phyloP scores from a whole-genome alignment of 2,797 vertebrate genomes.

The Pipistrellus pipistrellus region DNA sequence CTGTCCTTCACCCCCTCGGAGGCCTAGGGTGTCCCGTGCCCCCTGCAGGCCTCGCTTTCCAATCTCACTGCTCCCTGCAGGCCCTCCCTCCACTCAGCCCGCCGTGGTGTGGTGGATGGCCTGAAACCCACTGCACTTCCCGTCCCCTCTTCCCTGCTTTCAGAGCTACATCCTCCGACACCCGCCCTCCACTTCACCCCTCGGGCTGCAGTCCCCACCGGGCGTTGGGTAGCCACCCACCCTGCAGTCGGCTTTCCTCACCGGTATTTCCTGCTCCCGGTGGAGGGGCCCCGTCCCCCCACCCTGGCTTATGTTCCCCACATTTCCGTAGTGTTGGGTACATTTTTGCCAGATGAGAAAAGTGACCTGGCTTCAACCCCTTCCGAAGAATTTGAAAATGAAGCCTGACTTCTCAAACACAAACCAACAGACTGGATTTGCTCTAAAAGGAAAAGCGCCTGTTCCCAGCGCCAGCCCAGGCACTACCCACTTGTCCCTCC shows the following conservation, averaged over 20 bases:
- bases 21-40: neutral
- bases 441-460: neutral
- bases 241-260: neutral
- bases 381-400: neutral
- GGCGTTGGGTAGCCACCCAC: rapidly evolving
- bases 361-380: neutral
- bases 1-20: neutral
- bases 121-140: neutral
- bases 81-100: neutral
- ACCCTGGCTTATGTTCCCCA: too few species aligned
- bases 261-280: rapidly evolving
- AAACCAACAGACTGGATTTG: neutral
- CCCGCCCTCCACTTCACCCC: too few species aligned
- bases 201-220: rapidly evolving
- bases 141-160: neutral
- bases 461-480: neutral
- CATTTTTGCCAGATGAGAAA: neutral
- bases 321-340: rapidly evolving
- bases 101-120: rapidly evolving
- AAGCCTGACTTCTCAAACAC: neutral
- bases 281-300: too few species aligned
- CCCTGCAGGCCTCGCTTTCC: neutral
- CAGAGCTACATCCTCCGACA: neutral
- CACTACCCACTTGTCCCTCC: neutral
- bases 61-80: rapidly evolving